Conservation (phyloP, 2,797 vertebrate genomes). For the Sebastes miniatus region DNA sequence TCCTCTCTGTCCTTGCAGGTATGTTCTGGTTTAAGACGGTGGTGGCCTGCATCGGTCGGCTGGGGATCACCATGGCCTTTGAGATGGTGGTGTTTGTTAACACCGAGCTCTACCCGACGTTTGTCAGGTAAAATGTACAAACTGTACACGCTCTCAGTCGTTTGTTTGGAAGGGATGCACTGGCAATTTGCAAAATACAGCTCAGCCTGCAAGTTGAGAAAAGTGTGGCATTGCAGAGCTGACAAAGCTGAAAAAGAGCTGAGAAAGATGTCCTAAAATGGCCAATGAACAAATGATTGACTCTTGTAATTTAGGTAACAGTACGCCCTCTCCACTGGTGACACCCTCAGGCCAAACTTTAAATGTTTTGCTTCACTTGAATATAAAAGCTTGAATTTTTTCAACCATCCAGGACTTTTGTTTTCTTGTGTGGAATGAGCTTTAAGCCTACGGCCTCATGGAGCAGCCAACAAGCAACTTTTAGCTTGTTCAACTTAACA, state of each 20-base stretch:
- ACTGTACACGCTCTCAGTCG: too few species aligned
- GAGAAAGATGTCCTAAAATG: too few species aligned
- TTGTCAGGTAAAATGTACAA: constrained; percentile 78
- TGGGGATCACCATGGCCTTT: constrained; percentile 94
- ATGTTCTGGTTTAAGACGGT: constrained; percentile 88
- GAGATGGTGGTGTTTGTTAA: constrained; percentile 90
- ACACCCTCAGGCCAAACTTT: neutral
- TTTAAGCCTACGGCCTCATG: neutral
- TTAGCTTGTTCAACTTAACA: neutral
- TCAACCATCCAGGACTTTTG: too few species aligned
- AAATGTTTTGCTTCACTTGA: neutral
- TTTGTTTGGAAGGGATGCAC: neutral
- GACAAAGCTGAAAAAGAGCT: too few species aligned
- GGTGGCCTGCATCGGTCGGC: constrained; percentile 89
- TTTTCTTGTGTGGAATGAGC: neutral
- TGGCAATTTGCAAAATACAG: neutral
- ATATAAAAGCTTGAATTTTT: neutral
- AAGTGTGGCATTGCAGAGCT: too few species aligned
- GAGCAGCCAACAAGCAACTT: rapidly evolving
- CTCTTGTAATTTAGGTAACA: rapidly evolving
- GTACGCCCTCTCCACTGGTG: neutral
- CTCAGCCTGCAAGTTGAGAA: too few species aligned
- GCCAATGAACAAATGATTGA: too few species aligned
- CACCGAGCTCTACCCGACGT: constrained; percentile 90
- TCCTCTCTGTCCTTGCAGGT: constrained; percentile 69